phyloP scores from a whole-genome alignment of 1,140 invertebrate species.

The Sinonovacula constricta region DNA sequence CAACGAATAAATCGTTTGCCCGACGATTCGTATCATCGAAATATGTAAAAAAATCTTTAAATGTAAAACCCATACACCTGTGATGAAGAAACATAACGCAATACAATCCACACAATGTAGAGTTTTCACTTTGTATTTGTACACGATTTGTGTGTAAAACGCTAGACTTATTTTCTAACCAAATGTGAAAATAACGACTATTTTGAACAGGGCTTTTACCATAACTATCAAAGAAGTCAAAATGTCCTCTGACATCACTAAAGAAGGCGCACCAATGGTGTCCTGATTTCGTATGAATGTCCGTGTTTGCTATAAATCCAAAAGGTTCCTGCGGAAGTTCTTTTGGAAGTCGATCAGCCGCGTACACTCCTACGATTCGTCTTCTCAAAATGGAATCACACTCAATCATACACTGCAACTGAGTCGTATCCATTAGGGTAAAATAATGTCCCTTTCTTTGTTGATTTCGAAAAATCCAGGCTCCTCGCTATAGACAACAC shows the following conservation, averaged over 20 bases:
- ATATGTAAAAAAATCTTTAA: conserved; percentile 1
- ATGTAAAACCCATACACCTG: conserved; percentile 2
- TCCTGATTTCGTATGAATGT: conserved; percentile 4
- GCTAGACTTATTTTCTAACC: conserved; percentile 12
- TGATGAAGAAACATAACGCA: conserved; percentile 27
- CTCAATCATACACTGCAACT: conserved; percentile 17
- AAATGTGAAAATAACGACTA: conserved; percentile 13
- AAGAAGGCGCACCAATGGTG: conserved; percentile 14
- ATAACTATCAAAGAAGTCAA: too few relatives aligned
- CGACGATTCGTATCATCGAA: neutral
- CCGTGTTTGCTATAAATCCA: conserved; percentile 17
- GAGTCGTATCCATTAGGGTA: conserved; percentile 12
- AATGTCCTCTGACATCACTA: too few relatives aligned
- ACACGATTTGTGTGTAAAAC: neutral
- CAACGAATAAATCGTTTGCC: neutral
- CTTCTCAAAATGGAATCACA: conserved; percentile 17
- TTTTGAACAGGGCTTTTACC: conserved; percentile 14
- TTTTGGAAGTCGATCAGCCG: conserved; percentile 1
- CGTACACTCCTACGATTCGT: conserved; percentile 13
- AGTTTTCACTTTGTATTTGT: conserved; percentile 13
- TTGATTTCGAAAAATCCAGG: conserved; percentile 15
- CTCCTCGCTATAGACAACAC: conserved; percentile 1
- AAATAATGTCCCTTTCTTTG: conserved; percentile 20
- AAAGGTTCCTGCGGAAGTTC: neutral
- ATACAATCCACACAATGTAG: conserved; percentile 14